Evolutionary conservation across 2,113 vertebrate genomes (phyloP).

Genomic region (Etheostoma cragini): DNA sequence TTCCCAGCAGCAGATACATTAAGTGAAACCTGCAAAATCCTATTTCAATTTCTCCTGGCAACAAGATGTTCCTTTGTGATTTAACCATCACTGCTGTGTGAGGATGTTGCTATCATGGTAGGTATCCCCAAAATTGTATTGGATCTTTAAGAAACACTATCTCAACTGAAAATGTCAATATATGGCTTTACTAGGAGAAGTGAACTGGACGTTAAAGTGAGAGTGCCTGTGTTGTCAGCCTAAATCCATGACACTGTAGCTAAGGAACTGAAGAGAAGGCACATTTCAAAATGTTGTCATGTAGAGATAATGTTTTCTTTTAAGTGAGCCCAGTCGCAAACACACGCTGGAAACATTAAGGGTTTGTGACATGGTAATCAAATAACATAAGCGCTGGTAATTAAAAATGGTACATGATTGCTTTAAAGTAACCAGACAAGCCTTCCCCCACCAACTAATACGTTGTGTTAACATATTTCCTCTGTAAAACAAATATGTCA

Average conservation of each 20-base stretch:
- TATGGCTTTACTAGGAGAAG: not conserved
- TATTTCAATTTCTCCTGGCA: constrained; percentile 4
- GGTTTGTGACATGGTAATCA: constrained; percentile 51
- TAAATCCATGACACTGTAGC: not conserved
- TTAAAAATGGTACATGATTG: constrained; percentile 42
- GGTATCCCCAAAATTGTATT: not conserved
- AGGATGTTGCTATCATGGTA: not conserved
- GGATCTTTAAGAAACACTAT: not conserved
- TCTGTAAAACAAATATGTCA: not conserved
- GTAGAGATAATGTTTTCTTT: constrained; percentile 44
- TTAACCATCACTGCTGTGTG: not conserved
- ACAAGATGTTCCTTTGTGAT: constrained; percentile 16
- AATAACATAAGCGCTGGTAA: constrained; percentile 54
- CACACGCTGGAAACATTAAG: constrained; percentile 65
- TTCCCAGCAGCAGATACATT: not conserved
- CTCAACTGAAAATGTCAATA: not conserved
- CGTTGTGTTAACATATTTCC: not conserved
- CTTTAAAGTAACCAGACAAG: constrained; percentile 18
- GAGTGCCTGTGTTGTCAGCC: not conserved
- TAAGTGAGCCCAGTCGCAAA: constrained; percentile 48
- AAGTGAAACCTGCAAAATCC: not conserved
- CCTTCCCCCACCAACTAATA: not conserved
- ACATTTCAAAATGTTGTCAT: constrained; percentile 11
- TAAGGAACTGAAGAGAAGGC: not conserved
- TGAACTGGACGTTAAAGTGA: not conserved